Base-by-base conservation (phyloP, 2,113 vertebrate genomes). In the Talpa occidentalis region DNA sequence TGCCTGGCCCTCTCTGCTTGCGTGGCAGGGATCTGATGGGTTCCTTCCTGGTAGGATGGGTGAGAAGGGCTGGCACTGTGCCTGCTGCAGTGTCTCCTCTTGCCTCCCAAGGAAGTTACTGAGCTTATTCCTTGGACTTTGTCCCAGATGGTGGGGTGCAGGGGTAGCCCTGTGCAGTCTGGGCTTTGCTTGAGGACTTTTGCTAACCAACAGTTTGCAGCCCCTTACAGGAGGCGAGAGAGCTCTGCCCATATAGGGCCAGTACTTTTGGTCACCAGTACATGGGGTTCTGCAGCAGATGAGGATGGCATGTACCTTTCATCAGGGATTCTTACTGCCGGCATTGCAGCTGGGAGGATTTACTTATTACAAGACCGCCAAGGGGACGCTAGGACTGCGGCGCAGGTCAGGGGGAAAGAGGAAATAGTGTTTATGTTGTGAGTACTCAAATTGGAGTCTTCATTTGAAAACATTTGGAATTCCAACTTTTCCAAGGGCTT, bases 301-400 rank as follows among this genome's bases (percentile, higher is more conserved):
- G 52, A 30, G 54, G 37, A 2, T 0, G 4, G 22, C 37, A 4
- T 0, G 0, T 10, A 1, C 37, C 28, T 78, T 10, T 6, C 19
- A 5, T 62, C 42, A 52, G 60, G 10, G 35, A 40, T 73, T 49
- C 5, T 83, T 3, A 0, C 78, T n/a, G 4, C 16, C n/a, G 26
- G 28, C 14, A 0, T 81, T 30, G 5, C 9, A 17, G 54, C 28
- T 40, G 15, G 0, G 9, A 28, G 0, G 19, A 35, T 16, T 3
- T 16, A 24, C 76, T 56, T 12, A 56, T 1, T 35, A 30, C 37
- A 26, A 0, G 0, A 4, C 11, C 14, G 17, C 44, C 49, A 10
- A 2, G 54, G 16, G 56, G 19, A 26, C 7, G 0, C 11, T 56
- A 62, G 3, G 4, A 37, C 47, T 64, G 47, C 64, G 15, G 15